A percentile compares a stretch with the other conserved stretches of the same genome.
phyloP scores from a whole-genome alignment of 92 coral and sea anemone species.

The Bergia puertoricense region DNA sequence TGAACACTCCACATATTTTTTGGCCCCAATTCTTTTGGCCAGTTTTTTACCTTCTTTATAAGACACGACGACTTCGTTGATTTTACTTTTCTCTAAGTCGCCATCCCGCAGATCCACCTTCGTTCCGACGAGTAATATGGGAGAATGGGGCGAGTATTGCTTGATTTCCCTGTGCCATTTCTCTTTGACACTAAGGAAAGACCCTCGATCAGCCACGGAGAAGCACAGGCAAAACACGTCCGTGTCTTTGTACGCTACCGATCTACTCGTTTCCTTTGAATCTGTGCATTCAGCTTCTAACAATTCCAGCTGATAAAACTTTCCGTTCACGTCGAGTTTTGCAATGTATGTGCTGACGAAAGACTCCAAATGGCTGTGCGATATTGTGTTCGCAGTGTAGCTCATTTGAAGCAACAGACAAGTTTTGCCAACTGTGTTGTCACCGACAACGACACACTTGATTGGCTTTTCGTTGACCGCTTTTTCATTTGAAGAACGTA shows the following conservation, averaged over 20 bases:
- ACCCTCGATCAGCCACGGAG: constrained; percentile 72
- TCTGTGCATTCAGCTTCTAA: constrained; percentile 75
- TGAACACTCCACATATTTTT: constrained; percentile 80
- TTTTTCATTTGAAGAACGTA: constrained; percentile 72
- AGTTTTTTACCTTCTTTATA: constrained; percentile 77
- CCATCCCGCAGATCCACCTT: constrained; percentile 81
- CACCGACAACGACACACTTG: constrained; percentile 80
- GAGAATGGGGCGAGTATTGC: constrained; percentile 65
- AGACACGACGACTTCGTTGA: constrained; percentile 56
- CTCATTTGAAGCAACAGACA: constrained; percentile 84
- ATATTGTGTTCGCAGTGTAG: constrained; percentile 81
- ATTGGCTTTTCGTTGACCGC: constrained; percentile 68
- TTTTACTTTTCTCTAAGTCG: constrained; percentile 60
- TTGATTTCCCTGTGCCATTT: constrained; percentile 74
- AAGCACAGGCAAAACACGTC: constrained; percentile 85
- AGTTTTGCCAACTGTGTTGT: constrained; percentile 75
- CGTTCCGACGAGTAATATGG: constrained; percentile 84
- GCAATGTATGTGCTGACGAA: constrained; percentile 72
- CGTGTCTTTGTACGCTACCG: constrained; percentile 60
- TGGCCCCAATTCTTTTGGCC: constrained; percentile 73
- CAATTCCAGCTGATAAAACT: constrained; percentile 76
- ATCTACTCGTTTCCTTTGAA: constrained; percentile 45
- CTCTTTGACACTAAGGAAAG: constrained; percentile 72
- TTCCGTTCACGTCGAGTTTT: constrained; percentile 81
- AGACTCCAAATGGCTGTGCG: constrained; percentile 77